Base-by-base conservation (phyloP, 37 sponge, comb jelly and placozoan species). In the Ephydatia muelleri region DNA sequence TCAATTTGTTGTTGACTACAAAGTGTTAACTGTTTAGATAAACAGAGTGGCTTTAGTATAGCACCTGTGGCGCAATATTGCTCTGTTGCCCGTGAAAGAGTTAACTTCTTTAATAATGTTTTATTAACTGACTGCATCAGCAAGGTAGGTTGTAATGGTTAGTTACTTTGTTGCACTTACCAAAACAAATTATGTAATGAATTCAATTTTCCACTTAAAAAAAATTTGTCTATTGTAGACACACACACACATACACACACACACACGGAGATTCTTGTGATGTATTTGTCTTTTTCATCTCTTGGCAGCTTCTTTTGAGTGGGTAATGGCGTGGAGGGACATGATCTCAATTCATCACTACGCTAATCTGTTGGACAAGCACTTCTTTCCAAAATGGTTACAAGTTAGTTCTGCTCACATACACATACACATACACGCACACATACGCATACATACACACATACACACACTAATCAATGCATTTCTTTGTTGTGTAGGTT, bases 361-460 rank as follows among this genome's bases (percentile, higher is more conserved):
- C 70, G 97, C 90, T 21, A 49, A 36, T 22, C 66, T 99, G 47
- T 73, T 99, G 66, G 96, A 97, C 43, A 89, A 92, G 39, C 78
- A 93, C 64, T 99, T 99, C 82, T 99, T 99, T 80, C 96, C 96
- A 25, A 97, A 92, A 71, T 99, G 97, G 95, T 40, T 93, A 0
- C 90, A 92, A 75, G 96, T 97, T n/a, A 70, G 90, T 31, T 83
- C 65, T 9, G 38, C 85, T 3, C 89, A 90, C 88, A 68, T 95
- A 2, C 28, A 40, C 38, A 84, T 64, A 75, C 80, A 72, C 38
- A 87, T 89, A 13, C 91, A 91, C 34, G 22, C 14, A 34, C 26
- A 79, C 29, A 38, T 80, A 13, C 67, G 28, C 47, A 66, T 75
- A 22, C 65, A 4, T 75, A 23, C 29, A 75, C 47, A 43, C 47